Percentiles rank a stretch among this genome's conserved stretches.
These are phyloP conservation scores for Dasysyrphus tricinctus DNA, from an alignment of 2,888 invertebrate species.

Conservation along the genomic window DNA sequence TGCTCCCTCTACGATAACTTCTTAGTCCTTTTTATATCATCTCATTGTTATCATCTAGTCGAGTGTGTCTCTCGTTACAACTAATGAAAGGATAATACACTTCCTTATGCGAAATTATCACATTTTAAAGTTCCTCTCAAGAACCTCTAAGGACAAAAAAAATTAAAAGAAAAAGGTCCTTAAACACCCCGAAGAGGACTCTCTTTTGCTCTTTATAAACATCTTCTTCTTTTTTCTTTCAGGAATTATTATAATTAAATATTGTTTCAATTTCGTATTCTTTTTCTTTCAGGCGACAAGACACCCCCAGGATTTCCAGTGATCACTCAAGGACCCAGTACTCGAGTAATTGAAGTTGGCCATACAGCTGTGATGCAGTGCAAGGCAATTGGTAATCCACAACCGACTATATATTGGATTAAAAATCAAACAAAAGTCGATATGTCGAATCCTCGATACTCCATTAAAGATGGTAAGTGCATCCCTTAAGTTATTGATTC, in stretches of 20 bases:
- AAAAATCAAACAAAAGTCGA: conserved; percentile 96
- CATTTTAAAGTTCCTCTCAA: conserved; percentile 58
- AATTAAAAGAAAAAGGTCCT: conserved; percentile 34
- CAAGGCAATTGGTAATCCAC: conserved; percentile 92
- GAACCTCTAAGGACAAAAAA: background rate
- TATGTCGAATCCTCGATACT: conserved; percentile 92
- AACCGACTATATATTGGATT: conserved; percentile 95
- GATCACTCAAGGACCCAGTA: conserved; percentile 93
- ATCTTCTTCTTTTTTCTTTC: background rate
- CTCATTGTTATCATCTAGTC: conserved; percentile 36
- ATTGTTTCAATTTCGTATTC: conserved; percentile 5
- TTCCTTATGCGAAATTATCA: conserved; percentile 74
- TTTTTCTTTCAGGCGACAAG: conserved; percentile 87
- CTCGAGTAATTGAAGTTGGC: conserved; percentile 98
- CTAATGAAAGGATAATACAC: conserved; percentile 73
- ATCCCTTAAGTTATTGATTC: background rate
- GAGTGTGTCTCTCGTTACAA: conserved; percentile 62
- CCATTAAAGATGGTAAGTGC: conserved; percentile 89
- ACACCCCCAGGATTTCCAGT: conserved; percentile 96
- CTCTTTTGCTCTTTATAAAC: conserved; percentile 20
- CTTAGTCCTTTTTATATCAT: conserved; percentile 16
- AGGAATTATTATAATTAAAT: conserved; percentile 54
- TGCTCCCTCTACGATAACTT: conserved; percentile 2
- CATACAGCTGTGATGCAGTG: conserved; percentile 95
- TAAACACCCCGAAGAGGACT: background rate